phyloP scores from a whole-genome alignment of 2,888 invertebrate genomes.

The Leucozona laternaria region DNA sequence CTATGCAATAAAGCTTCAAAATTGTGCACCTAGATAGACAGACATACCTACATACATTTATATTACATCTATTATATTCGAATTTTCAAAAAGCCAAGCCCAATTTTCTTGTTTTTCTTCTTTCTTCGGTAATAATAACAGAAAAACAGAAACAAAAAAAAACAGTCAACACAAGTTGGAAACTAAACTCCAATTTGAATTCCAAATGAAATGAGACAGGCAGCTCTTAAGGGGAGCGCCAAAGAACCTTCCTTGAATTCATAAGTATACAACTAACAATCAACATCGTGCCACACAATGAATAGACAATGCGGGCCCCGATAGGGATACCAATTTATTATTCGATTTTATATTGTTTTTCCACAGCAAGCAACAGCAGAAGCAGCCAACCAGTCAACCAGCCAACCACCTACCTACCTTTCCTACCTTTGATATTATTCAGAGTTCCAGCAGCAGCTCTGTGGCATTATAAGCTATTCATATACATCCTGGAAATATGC shows the following conservation, averaged over 20 bases:
- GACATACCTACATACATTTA: neutral
- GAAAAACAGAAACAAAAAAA: slow-evolving; percentile 10
- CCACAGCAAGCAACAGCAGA: slow-evolving; percentile 1
- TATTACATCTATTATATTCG: slow-evolving; percentile 35
- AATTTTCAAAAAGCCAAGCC: slow-evolving; percentile 42
- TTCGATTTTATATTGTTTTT: slow-evolving; percentile 42
- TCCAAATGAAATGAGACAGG: slow-evolving; percentile 56
- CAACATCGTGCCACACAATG: slow-evolving; percentile 57
- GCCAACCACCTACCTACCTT: neutral
- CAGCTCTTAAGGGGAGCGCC: slow-evolving; percentile 47
- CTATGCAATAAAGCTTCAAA: slow-evolving; percentile 8
- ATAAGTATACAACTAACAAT: slow-evolving; percentile 55
- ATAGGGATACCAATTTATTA: slow-evolving; percentile 51
- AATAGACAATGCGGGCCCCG: slow-evolving; percentile 50
- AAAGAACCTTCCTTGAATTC: slow-evolving; percentile 51
- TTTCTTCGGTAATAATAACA: slow-evolving; percentile 2
- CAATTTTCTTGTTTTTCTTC: slow-evolving; percentile 37
- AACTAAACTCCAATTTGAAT: slow-evolving; percentile 62
- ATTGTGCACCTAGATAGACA: slow-evolving; percentile 21
- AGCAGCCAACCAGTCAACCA: slow-evolving; percentile 22
- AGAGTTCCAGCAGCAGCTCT: slow-evolving; percentile 7
- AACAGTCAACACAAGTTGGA: slow-evolving; percentile 26
- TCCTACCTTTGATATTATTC: slow-evolving; percentile 7
- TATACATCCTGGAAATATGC: slow-evolving; percentile 38
- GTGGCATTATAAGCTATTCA: slow-evolving; percentile 35